These are phyloP conservation scores for Calcarius lapponicus DNA, from an alignment of 2,797 vertebrate species.

Conservation along the genomic window DNA sequence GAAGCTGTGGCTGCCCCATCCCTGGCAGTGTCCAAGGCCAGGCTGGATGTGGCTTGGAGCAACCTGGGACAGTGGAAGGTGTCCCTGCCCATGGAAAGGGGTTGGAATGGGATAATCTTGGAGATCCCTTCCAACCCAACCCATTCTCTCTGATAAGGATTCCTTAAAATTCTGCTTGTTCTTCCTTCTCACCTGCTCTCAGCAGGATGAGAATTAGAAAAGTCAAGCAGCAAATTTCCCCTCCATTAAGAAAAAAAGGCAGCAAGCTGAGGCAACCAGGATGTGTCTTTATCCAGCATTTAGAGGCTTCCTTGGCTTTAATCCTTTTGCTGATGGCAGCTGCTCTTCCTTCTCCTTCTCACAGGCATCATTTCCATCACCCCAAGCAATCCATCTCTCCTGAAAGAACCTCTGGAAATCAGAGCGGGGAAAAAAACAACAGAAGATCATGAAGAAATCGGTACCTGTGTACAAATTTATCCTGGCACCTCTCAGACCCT, in stretches of 20 bases:
- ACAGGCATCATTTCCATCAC: not conserved
- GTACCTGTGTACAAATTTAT: rapidly evolving
- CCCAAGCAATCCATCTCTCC: not conserved
- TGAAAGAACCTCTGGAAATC: not conserved
- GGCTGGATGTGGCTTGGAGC: rapidly evolving
- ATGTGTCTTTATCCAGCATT: not conserved
- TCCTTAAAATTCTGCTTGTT: not conserved
- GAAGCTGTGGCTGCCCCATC: not conserved
- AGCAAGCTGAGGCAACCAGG: rapidly evolving
- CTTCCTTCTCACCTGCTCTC: not conserved
- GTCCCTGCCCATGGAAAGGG: not conserved
- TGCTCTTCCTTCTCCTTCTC: not conserved
- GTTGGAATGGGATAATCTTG: not conserved
- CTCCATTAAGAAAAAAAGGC: not conserved
- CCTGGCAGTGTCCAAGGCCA: rapidly evolving
- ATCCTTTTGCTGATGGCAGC: not conserved
- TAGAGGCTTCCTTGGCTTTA: not conserved
- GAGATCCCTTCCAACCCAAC: not conserved
- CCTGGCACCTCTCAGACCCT: rapidly evolving
- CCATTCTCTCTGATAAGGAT: not conserved
- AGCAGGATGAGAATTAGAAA: not conserved
- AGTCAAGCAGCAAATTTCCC: not conserved
- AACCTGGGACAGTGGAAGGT: not conserved
- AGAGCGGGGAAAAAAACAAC: not conserved
- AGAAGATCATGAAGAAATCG: not conserved